Evolutionary conservation across 2,113 vertebrate genomes (phyloP).

Genomic region (Hylia prasina): DNA sequence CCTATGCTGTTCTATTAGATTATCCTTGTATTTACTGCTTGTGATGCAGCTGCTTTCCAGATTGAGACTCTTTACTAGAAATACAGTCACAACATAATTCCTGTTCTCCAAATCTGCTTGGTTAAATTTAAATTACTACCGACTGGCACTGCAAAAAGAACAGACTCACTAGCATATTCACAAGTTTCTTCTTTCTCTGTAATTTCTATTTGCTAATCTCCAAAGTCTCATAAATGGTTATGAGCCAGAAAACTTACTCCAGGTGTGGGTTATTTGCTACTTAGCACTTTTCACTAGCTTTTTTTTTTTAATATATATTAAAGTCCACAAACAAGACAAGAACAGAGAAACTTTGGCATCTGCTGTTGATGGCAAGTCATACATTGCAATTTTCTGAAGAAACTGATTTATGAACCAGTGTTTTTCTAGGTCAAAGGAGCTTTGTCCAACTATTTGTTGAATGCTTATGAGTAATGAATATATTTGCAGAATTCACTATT

Average conservation of each 20-base stretch:
- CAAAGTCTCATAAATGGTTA: background rate
- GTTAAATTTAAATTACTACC: background rate
- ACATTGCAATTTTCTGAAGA: background rate
- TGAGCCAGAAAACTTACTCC: background rate
- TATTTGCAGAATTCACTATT: conserved; percentile 14
- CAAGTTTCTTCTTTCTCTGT: background rate
- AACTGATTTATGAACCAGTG: background rate
- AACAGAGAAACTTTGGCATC: background rate
- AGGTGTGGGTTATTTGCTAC: conserved; percentile 4
- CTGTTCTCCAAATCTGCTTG: accelerated
- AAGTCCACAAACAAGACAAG: background rate
- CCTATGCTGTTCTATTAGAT: background rate
- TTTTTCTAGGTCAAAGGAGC: background rate
- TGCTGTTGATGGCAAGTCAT: background rate
- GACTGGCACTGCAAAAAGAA: background rate
- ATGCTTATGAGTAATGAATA: background rate
- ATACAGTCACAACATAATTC: background rate
- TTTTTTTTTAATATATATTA: background rate
- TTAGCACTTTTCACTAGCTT: background rate
- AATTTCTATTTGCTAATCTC: conserved; percentile 3
- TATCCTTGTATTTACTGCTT: background rate
- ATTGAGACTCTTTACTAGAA: background rate
- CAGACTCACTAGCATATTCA: background rate
- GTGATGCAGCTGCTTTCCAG: background rate
- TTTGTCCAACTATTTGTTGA: conserved; percentile 17